Conservation (phyloP, 2,113 vertebrate genomes). For the Indicator indicator region DNA sequence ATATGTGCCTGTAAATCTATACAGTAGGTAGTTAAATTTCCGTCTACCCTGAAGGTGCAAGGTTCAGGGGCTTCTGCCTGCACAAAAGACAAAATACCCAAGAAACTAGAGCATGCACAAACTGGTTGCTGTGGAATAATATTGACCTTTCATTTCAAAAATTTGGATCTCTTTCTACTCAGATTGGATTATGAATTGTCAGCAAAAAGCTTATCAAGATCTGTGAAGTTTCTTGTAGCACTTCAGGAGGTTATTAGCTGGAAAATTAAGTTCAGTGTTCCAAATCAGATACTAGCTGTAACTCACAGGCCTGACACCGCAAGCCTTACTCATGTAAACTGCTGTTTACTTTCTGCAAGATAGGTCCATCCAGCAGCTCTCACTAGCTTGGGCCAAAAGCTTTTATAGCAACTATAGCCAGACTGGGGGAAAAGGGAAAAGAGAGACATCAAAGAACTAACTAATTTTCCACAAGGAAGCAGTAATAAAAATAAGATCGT, state of each 20-base stretch:
- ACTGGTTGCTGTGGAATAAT: neutral
- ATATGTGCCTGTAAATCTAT: neutral
- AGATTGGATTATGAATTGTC: neutral
- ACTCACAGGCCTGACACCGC: conserved; percentile 22
- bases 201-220: conserved; percentile 1
- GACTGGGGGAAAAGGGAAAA: neutral
- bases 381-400: neutral
- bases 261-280: conserved; percentile 4
- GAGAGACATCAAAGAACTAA: neutral
- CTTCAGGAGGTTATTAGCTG: neutral
- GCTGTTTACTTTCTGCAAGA: conserved; percentile 26
- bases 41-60: neutral
- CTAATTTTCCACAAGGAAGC: conserved; percentile 24
- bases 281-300: conserved; percentile 36
- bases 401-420: neutral
- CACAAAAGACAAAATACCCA: neutral
- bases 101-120: neutral
- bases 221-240: neutral
- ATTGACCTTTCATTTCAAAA: neutral
- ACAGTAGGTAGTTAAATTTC: neutral
- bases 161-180: neutral
- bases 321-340: neutral
- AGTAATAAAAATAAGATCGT: conserved; percentile 14
- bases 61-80: conserved; percentile 1
- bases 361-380: conserved; percentile 5